Conservation (phyloP, 2,797 vertebrate species). For the Austrolebias charrua region DNA sequence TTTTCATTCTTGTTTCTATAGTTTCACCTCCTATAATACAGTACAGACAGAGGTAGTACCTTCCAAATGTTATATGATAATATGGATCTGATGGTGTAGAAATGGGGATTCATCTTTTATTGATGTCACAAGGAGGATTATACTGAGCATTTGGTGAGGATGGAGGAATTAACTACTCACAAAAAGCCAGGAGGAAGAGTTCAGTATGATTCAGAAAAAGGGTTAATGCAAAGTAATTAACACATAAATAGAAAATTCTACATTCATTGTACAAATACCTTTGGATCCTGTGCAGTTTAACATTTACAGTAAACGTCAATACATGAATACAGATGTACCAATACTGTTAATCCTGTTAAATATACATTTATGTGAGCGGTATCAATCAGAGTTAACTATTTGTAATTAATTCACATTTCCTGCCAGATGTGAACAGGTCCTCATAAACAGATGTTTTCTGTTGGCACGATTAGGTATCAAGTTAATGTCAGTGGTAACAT, state of each 20-base stretch:
- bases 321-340: not conserved
- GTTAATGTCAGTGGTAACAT: too few species aligned
- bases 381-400: too few species aligned
- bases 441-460: too few species aligned
- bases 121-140: not conserved
- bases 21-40: conserved; percentile 29
- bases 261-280: not conserved
- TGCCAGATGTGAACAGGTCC: too few species aligned
- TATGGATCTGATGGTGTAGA: conserved; percentile 28
- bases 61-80: conserved; percentile 37
- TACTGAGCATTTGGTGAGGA: not conserved
- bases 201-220: not conserved
- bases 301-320: not conserved
- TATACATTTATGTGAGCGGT: too few species aligned
- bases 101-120: not conserved
- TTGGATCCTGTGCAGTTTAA: not conserved
- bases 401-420: too few species aligned
- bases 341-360: not conserved
- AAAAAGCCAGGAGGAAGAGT: not conserved
- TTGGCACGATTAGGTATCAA: too few species aligned
- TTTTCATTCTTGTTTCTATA: conserved; percentile 9
- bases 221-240: not conserved
- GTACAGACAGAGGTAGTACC: conserved; percentile 13
- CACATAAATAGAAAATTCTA: not conserved
- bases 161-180: not conserved